Conservation (phyloP, 2,888 invertebrate genomes). For the Torymus tubicola region DNA sequence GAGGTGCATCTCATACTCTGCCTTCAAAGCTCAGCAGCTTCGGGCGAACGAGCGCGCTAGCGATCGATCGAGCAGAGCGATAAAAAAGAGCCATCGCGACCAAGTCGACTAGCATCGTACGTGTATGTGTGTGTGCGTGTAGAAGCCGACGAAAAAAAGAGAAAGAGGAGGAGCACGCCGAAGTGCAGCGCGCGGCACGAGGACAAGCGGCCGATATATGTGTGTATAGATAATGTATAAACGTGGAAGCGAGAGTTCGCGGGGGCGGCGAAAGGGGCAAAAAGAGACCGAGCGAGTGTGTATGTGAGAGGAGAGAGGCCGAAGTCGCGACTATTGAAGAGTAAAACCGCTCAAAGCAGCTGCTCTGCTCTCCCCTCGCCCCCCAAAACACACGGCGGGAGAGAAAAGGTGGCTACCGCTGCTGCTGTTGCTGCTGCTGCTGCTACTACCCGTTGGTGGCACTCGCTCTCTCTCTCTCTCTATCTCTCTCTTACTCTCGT, state of each 20-base stretch:
- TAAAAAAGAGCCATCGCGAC: conserved; percentile 63
- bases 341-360: conserved; percentile 76
- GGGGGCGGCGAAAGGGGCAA: conserved; percentile 38
- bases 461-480: conserved; percentile 42
- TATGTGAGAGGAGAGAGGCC: conserved; percentile 57
- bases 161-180: conserved; percentile 46
- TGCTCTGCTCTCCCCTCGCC: conserved; percentile 61
- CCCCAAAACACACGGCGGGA: conserved; percentile 53
- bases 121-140: too few species aligned
- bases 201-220: conserved; percentile 20
- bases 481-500: neutral
- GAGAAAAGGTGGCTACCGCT: conserved; percentile 24
- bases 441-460: neutral
- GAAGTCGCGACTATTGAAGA: conserved; percentile 73
- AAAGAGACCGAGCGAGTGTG: conserved; percentile 53
- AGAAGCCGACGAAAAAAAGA: conserved; percentile 1
- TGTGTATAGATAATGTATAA: neutral
- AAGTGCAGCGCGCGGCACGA: conserved; percentile 36
- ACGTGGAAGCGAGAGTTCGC: conserved; percentile 57
- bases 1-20: conserved; percentile 57
- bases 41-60: too few species aligned
- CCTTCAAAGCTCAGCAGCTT: conserved; percentile 31
- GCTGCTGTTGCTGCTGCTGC: too few species aligned
- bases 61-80: conserved; percentile 64
- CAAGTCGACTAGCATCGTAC: neutral